phyloP scores from a whole-genome alignment of 2,888 invertebrate species.

The Marronus borbonicus region DNA sequence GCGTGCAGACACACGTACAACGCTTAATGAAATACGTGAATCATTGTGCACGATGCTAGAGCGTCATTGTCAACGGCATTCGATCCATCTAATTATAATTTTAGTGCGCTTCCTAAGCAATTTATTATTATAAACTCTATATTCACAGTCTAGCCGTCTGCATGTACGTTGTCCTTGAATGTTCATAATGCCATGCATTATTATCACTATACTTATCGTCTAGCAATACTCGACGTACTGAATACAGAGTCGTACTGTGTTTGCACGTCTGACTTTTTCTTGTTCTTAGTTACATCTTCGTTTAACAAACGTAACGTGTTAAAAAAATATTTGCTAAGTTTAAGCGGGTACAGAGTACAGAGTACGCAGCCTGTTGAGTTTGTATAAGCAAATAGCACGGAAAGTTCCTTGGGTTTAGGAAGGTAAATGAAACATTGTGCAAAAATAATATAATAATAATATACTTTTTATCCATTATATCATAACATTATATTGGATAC shows the following conservation, averaged over 20 bases:
- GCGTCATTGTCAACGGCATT: slow-evolving; percentile 41
- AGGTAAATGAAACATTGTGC: too few relatives aligned
- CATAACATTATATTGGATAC: too few relatives aligned
- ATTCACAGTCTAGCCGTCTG: slow-evolving; percentile 43
- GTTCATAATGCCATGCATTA: slow-evolving; percentile 35
- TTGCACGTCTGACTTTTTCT: too few relatives aligned
- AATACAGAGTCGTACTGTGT: slow-evolving; percentile 8
- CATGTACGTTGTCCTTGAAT: slow-evolving; percentile 33
- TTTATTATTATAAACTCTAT: slow-evolving; percentile 42
- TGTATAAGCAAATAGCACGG: too few relatives aligned
- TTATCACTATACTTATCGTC: slow-evolving; percentile 40
- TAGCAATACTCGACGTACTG: slow-evolving; percentile 26
- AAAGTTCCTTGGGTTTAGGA: too few relatives aligned
- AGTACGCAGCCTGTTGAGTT: too few relatives aligned
- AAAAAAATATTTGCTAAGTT: too few relatives aligned
- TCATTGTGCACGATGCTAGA: slow-evolving; percentile 30
- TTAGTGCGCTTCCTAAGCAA: slow-evolving; percentile 43
- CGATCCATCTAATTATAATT: slow-evolving; percentile 42
- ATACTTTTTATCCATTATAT: too few relatives aligned
- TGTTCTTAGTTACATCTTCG: too few relatives aligned
- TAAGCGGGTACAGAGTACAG: too few relatives aligned
- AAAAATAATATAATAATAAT: too few relatives aligned
- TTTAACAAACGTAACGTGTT: too few relatives aligned
- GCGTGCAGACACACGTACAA: slow-evolving; percentile 23
- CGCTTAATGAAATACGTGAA: slow-evolving; percentile 42